Evolutionary conservation across 1,140 invertebrate species (phyloP).

Genomic region (Hyphantria cunea): DNA sequence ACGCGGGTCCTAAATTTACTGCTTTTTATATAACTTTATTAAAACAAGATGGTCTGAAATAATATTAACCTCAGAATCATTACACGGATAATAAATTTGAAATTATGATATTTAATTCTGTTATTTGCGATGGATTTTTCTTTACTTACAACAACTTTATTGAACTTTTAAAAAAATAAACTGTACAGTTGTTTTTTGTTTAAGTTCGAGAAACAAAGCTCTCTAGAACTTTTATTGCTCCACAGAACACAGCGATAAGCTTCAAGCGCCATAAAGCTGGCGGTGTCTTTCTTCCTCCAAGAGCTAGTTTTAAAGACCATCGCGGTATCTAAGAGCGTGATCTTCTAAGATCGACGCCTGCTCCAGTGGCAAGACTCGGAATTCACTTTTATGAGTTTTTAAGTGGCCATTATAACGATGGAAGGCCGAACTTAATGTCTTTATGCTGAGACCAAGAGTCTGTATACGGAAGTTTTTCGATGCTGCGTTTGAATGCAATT

Average conservation of each 20-base stretch:
- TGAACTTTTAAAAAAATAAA: no score
- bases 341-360: constrained; percentile 37
- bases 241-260: constrained; percentile 31
- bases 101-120: no score
- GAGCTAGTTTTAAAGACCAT: constrained; percentile 20
- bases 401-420: constrained; percentile 60
- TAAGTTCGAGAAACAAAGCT: no score
- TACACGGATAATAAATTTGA: no score
- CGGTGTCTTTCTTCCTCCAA: constrained; percentile 11
- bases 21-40: no score
- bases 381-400: constrained; percentile 65
- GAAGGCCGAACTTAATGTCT: constrained; percentile 56
- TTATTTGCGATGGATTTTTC: no score
- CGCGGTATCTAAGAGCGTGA: constrained; percentile 33
- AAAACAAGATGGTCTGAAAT: no score
- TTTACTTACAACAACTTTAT: no score
- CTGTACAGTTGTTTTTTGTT: no score
- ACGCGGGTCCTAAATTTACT: no score
- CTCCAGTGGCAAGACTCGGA: constrained; percentile 36
- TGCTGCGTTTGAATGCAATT: constrained; percentile 35
- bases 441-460: constrained; percentile 35
- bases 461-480: constrained; percentile 14
- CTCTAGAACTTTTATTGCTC: constrained; percentile 8
- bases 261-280: constrained; percentile 16
- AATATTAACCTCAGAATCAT: no score